Conservation (phyloP, 2,797 vertebrate species). For the Cheirogaleus major region DNA sequence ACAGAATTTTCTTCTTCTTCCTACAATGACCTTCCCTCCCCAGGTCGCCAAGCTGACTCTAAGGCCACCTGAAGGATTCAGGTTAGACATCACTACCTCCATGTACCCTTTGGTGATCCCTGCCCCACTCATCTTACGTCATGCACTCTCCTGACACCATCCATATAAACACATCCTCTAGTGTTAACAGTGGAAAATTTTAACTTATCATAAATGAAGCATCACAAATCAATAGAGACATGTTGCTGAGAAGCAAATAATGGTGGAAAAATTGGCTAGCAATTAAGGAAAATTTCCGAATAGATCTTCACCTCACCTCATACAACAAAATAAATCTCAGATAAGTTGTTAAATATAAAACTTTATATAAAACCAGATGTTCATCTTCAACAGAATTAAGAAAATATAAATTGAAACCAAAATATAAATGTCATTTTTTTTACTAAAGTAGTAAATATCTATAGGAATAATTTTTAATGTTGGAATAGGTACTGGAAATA, state of each 20-base stretch:
- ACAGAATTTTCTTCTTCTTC: neutral
- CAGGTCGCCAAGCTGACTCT: neutral
- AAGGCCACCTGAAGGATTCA: neutral
- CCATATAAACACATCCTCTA: neutral
- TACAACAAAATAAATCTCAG: neutral
- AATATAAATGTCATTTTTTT: constrained; percentile 7
- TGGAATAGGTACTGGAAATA: neutral
- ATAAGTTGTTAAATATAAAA: constrained; percentile 27
- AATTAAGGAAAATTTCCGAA: neutral
- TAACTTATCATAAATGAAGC: neutral
- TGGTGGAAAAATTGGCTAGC: neutral
- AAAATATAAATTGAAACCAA: neutral
- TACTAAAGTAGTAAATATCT: neutral
- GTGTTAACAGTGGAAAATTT: neutral
- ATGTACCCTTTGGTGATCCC: neutral
- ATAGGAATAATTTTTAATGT: neutral
- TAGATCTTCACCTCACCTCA: neutral
- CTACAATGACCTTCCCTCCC: neutral
- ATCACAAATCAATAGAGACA: neutral
- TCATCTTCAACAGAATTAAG: neutral
- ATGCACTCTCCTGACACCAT: too few relatives aligned
- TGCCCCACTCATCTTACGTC: neutral
- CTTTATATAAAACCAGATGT: neutral
- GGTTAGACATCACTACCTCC: neutral
- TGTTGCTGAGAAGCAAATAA: neutral